Evolutionary conservation across 2,797 vertebrate genomes (phyloP).

Genomic region (Pagetopsis macropterus): DNA sequence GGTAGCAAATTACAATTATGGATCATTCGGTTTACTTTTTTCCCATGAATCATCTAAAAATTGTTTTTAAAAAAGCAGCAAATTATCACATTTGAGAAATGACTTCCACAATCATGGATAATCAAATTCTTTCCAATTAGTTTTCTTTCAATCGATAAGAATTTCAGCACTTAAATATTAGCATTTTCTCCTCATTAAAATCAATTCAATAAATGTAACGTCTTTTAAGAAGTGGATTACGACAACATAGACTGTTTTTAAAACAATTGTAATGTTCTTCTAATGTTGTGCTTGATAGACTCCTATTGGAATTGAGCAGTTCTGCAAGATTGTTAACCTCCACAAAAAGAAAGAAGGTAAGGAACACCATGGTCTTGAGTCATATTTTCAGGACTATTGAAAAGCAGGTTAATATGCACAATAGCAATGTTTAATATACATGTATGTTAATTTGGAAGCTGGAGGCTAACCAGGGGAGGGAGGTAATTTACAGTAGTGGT

Average conservation of each 20-base stretch:
- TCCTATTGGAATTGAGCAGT: slow-evolving; percentile 71
- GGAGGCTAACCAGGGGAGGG: neutral
- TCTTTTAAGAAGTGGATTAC: neutral
- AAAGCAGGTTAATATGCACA: neutral
- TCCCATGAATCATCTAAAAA: neutral
- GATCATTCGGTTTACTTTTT: neutral
- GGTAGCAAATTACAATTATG: neutral
- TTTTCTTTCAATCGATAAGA: neutral
- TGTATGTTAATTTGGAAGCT: neutral
- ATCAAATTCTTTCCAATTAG: neutral
- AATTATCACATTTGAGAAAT: neutral
- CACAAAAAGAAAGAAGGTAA: slow-evolving; percentile 71
- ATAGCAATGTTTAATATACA: too few relatives aligned
- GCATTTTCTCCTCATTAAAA: neutral
- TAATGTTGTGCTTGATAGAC: slow-evolving; percentile 64
- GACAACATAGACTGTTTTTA: neutral
- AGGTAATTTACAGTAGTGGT: neutral
- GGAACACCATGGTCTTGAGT: neutral
- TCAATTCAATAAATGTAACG: neutral
- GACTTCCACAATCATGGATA: neutral
- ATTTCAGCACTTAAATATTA: neutral
- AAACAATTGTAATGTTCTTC: neutral
- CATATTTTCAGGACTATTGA: neutral
- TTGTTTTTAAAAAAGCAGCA: neutral
- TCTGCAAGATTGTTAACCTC: slow-evolving; percentile 75